Evolutionary conservation across 2,797 vertebrate species (phyloP).

Genomic region (Sphenopsis melanotis): DNA sequence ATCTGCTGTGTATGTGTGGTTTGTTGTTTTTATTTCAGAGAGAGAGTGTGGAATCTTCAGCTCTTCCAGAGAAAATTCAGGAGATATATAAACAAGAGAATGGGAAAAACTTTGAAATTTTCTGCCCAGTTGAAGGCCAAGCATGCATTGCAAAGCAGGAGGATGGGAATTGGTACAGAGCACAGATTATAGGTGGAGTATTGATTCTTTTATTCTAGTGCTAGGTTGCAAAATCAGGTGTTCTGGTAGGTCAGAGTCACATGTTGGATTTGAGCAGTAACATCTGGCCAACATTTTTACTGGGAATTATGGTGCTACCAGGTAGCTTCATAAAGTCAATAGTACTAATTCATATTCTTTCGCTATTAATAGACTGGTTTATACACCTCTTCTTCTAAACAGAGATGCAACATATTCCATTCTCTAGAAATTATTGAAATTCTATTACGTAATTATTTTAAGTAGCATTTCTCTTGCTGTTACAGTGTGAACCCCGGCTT

Average conservation of each 20-base stretch:
- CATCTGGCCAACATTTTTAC: neutral
- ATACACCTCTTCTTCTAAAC: neutral
- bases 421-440: neutral
- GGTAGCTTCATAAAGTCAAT: neutral
- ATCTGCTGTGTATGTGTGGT: neutral
- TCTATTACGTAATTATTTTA: neutral
- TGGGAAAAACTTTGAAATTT: conserved; percentile 55
- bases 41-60: conserved; percentile 53
- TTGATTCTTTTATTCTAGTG: neutral
- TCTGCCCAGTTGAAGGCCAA: conserved; percentile 70
- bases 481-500: neutral
- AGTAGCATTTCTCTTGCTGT: neutral
- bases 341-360: neutral
- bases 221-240: neutral
- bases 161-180: conserved; percentile 78
- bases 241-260: neutral
- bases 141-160: conserved; percentile 74
- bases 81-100: conserved; percentile 59
- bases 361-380: neutral
- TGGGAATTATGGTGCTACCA: neutral
- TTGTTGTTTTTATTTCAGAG: conserved; percentile 52
- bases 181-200: conserved; percentile 73
- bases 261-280: neutral
- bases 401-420: fast-evolving
- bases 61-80: conserved; percentile 63